A percentile compares a stretch with the other conserved stretches of the same genome.
phyloP scores from a whole-genome alignment of 1,140 invertebrate genomes.

The Drosophila bipectinata region DNA sequence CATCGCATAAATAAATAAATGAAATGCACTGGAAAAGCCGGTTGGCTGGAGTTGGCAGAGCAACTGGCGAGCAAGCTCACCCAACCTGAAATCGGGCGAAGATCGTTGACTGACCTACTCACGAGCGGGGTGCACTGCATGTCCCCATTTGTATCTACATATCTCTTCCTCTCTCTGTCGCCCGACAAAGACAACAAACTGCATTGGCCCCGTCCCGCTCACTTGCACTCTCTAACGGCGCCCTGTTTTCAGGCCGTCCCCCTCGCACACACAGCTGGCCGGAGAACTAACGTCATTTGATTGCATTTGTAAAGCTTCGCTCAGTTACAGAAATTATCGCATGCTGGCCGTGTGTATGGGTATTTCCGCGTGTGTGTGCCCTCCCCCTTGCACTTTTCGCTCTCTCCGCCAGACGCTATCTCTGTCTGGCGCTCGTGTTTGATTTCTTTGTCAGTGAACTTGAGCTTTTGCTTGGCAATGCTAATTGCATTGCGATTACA shows the following conservation, averaged over 20 bases:
- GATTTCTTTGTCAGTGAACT: conserved; percentile 82
- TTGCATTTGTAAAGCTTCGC: conserved; percentile 80
- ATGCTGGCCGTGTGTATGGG: conserved; percentile 30
- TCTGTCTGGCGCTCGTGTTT: conserved; percentile 40
- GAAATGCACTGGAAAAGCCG: conserved; percentile 65
- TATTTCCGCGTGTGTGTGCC: conserved; percentile 8
- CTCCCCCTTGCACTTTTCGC: neutral
- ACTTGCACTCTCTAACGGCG: conserved; percentile 7
- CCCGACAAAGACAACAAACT: neutral
- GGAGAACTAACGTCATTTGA: conserved; percentile 75
- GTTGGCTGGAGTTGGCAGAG: conserved; percentile 39
- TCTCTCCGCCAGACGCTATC: conserved; percentile 2
- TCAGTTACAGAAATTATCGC: conserved; percentile 72
- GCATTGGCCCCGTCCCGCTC: conserved; percentile 9
- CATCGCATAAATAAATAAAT: conserved; percentile 21
- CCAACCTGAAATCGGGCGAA: conserved; percentile 46
- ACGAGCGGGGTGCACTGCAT: conserved; percentile 11
- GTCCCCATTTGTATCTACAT: neutral
- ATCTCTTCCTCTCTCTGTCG: conserved; percentile 16
- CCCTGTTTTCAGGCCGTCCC: conserved; percentile 2
- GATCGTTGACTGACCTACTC: conserved; percentile 81
- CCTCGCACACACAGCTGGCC: neutral
- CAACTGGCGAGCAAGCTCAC: conserved; percentile 44
- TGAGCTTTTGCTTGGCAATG: conserved; percentile 73
- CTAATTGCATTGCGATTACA: conserved; percentile 82